Evolutionary conservation across 1,140 invertebrate genomes (phyloP), one percentile per base, ranked within the genome.

Genomic region (Drosophila micromelanica): DNA sequence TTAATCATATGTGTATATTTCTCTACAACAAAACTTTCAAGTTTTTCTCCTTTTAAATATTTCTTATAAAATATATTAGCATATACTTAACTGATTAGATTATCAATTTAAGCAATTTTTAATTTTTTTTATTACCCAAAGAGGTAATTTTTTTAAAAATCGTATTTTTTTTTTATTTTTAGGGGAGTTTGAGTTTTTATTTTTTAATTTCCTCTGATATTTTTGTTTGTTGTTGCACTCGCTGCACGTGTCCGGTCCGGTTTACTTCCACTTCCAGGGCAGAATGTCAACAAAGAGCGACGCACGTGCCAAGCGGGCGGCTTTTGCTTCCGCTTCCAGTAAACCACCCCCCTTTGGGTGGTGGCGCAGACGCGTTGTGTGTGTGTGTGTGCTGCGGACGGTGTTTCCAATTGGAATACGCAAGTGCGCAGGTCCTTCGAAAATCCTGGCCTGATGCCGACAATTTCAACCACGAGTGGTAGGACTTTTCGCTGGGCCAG

Each of bases 361-460:
- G 63, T 74, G 64, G 63, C 73, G 76, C 73, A 72, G 40, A 62
- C 67, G 68, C 60, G 57, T 37, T 15, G 12, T 1, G n/a, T 7
- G 30, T 5, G 30, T 5, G 15, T 42, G 15, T 15, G 23, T 15
- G 49, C 30, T 7, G 8, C 23, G 20, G 35, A 46, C 20, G 61
- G 49, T 20, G 38, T 51, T 89, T 89, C 84, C 79, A 80, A 78
- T 75, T 89, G 84, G 84, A 89, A 89, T 35, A 23, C 20, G 51
- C 61, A 57, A 90, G 56, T 91, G 90, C 90, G 90, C 90, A 91
- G 73, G 90, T 90, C 82, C 80, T 91, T 91, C 68, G 75, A 82
- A 78, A 73, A 80, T 85, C 89, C 87, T 90, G 78, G 68, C 64
- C n/a, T n/a, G 13, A 52, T 73, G 67, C 56, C 73, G 73, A 72